Conservation (phyloP, 2,888 invertebrate genomes). For the Peribatodes rhomboidaria region DNA sequence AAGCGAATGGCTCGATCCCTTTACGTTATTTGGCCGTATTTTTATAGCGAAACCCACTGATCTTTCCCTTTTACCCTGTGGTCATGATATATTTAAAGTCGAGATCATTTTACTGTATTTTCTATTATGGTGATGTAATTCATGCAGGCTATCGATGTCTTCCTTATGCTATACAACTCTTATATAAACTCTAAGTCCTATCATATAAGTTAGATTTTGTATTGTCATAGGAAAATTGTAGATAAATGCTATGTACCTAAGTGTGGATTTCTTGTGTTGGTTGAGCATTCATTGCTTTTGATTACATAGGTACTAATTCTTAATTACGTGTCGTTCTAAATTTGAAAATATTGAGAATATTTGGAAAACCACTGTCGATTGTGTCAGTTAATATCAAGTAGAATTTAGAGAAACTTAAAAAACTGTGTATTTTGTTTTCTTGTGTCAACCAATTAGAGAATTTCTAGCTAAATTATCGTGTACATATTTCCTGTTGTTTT, state of each 20-base stretch:
- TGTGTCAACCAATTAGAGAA: background rate
- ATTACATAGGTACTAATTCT: background rate
- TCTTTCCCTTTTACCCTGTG: conserved; percentile 36
- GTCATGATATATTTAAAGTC: conserved; percentile 33
- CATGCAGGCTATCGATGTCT: conserved; percentile 87
- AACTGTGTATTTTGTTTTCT: background rate
- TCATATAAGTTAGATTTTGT: conserved; percentile 78
- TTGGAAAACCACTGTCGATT: conserved; percentile 17
- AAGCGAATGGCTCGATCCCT: conserved; percentile 33
- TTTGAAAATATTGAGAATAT: background rate
- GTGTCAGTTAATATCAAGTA: background rate
- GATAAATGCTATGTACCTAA: conserved; percentile 10
- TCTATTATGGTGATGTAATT: conserved; percentile 75
- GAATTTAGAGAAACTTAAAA: background rate
- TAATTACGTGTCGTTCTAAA: background rate
- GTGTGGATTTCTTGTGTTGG: conserved; percentile 5
- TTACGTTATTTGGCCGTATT: conserved; percentile 26
- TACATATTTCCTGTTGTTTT: conserved; percentile 31
- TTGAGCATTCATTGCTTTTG: background rate
- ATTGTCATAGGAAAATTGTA: conserved; percentile 46
- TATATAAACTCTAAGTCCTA: conserved; percentile 77
- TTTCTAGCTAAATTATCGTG: conserved; percentile 9
- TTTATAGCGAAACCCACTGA: conserved; percentile 30
- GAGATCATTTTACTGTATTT: conserved; percentile 62
- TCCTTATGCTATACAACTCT: conserved; percentile 86